Conservation (phyloP, 2,797 vertebrate genomes). For the Phrynocephalus forsythii region DNA sequence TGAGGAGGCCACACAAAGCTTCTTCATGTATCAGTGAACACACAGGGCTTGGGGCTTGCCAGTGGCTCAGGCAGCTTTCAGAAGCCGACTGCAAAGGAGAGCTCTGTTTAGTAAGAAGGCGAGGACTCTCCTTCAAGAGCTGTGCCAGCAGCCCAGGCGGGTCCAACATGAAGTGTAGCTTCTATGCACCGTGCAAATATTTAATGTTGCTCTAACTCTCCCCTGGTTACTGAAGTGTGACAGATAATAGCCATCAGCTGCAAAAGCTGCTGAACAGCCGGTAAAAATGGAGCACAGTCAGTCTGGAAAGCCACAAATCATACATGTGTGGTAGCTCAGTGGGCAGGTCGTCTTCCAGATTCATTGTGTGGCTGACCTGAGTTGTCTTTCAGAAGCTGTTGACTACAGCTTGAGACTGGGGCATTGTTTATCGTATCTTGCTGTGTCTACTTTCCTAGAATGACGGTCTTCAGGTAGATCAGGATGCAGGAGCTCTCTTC, state of each 20-base stretch:
- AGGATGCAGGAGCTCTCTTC: background rate
- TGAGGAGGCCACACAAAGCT: slow-evolving; percentile 17
- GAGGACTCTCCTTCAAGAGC: slow-evolving; percentile 54
- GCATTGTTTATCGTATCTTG: background rate
- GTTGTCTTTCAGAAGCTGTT: slow-evolving; percentile 54
- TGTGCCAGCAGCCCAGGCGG: slow-evolving; percentile 45
- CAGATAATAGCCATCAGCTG: slow-evolving; percentile 71
- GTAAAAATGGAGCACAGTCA: slow-evolving; percentile 71
- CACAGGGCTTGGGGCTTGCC: slow-evolving; percentile 46
- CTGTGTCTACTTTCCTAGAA: background rate
- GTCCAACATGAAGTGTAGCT: slow-evolving; percentile 66
- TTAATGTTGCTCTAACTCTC: slow-evolving; percentile 73
- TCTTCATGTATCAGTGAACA: slow-evolving; percentile 60
- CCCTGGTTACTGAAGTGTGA: slow-evolving; percentile 72
- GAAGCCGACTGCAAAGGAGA: slow-evolving; percentile 63
- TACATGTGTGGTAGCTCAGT: slow-evolving; percentile 52
- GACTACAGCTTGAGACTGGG: background rate
- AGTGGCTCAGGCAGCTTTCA: slow-evolving; percentile 61
- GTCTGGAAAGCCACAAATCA: slow-evolving; percentile 51
- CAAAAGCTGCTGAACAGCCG: slow-evolving; percentile 61
- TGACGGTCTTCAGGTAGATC: slow-evolving; percentile 1
- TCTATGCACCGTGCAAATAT: slow-evolving; percentile 69
- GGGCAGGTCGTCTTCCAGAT: slow-evolving; percentile 60
- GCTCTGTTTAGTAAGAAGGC: slow-evolving; percentile 70
- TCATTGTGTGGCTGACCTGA: slow-evolving; percentile 49